phyloP scores from a whole-genome alignment of 2,888 invertebrate species.

The Athripsodes cinereus region DNA sequence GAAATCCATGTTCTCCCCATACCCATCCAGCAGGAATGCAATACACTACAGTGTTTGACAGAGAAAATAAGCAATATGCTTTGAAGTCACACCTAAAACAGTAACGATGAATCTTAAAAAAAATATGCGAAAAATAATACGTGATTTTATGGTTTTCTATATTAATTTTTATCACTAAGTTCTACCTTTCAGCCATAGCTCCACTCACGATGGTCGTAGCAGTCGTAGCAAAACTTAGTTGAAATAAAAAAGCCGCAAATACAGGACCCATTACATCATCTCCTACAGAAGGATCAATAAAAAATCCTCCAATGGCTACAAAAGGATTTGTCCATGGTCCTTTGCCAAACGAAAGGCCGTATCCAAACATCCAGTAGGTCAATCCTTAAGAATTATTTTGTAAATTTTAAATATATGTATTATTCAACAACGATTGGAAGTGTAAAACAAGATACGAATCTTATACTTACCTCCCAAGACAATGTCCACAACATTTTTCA shows the following conservation, averaged over 20 bases:
- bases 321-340: slow-evolving; percentile 69
- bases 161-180: neutral
- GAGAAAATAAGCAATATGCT: slow-evolving; percentile 86
- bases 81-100: slow-evolving; percentile 73
- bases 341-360: slow-evolving; percentile 83
- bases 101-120: neutral
- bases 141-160: neutral
- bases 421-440: too few species aligned
- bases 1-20: slow-evolving; percentile 84
- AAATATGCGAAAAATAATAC: neutral
- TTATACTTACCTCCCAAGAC: slow-evolving; percentile 67
- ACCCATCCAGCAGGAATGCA: slow-evolving; percentile 93
- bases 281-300: slow-evolving; percentile 67
- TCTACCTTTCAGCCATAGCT: slow-evolving; percentile 87
- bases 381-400: slow-evolving; percentile 46
- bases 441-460: neutral
- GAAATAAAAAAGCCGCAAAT: slow-evolving; percentile 85
- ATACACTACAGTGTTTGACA: slow-evolving; percentile 83
- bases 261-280: slow-evolving; percentile 78
- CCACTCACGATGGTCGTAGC: slow-evolving; percentile 91
- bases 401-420: neutral
- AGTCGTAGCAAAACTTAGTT: slow-evolving; percentile 83
- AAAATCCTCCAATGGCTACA: slow-evolving; percentile 77
- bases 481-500: slow-evolving; percentile 93
- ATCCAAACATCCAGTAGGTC: slow-evolving; percentile 94